phyloP scores from a whole-genome alignment of 2,888 invertebrate species.

The Strigamia crassipes region DNA sequence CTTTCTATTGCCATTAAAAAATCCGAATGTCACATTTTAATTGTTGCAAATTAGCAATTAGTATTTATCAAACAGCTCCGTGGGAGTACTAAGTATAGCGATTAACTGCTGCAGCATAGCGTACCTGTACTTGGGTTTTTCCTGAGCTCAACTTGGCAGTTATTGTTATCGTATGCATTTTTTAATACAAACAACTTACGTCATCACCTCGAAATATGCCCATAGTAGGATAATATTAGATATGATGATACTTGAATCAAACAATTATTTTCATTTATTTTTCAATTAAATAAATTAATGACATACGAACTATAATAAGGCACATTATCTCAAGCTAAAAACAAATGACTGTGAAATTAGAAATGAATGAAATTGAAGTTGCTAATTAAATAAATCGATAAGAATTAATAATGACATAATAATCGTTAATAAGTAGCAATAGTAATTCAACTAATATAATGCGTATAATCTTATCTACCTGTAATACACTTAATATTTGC shows the following conservation, averaged over 20 bases:
- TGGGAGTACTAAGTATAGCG: neutral
- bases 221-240: constrained; percentile 1
- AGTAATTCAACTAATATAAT: constrained; percentile 8
- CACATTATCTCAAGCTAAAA: constrained; percentile 21
- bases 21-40: neutral
- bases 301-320: constrained; percentile 21
- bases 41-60: neutral
- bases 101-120: neutral
- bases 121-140: neutral
- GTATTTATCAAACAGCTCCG: neutral
- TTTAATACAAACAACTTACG: neutral
- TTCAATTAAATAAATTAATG: constrained; percentile 21
- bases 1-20: neutral
- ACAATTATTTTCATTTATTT: constrained; percentile 13
- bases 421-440: neutral
- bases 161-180: neutral
- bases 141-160: neutral
- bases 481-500: constrained; percentile 21
- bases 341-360: neutral
- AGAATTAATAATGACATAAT: neutral
- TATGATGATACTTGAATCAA: neutral
- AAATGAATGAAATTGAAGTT: neutral
- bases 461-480: neutral
- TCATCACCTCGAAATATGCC: neutral
- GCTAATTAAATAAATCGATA: neutral